Percentiles rank a stretch among this genome's conserved stretches.
phyloP scores from a whole-genome alignment of 2,113 vertebrate genomes.

The Misgurnus mizolepis region DNA sequence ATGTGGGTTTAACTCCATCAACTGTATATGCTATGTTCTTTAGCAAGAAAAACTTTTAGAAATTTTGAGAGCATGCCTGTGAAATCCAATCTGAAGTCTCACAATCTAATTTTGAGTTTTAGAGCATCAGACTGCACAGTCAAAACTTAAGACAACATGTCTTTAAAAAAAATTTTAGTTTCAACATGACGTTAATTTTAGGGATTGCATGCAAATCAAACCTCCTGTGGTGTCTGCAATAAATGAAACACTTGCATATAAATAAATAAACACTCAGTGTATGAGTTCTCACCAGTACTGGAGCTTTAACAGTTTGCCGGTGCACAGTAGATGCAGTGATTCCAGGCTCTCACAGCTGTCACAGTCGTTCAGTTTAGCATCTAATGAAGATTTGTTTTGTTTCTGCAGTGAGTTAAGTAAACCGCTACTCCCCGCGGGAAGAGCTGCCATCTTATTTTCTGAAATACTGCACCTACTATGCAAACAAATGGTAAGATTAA shows the following conservation, averaged over 20 bases:
- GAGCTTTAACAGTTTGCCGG: constrained; percentile 26
- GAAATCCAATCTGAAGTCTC: too few species aligned
- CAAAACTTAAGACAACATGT: too few species aligned
- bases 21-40: too few species aligned
- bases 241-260: not conserved
- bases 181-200: too few species aligned
- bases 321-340: constrained; percentile 31
- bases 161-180: too few species aligned
- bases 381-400: constrained; percentile 47
- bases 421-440: constrained; percentile 96
- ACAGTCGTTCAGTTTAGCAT: constrained; percentile 16
- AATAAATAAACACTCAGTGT: not conserved
- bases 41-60: too few species aligned
- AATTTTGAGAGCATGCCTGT: too few species aligned
- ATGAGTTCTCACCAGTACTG: not conserved
- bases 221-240: not conserved
- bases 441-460: constrained; percentile 92
- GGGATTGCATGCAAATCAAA: not conserved
- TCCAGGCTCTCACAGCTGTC: not conserved
- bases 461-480: constrained; percentile 99
- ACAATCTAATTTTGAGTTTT: too few species aligned
- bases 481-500: constrained; percentile 95
- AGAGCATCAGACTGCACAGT: too few species aligned
- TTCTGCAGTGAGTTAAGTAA: constrained; percentile 95
- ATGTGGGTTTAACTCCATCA: too few species aligned